Evolutionary conservation across 2,113 vertebrate genomes (phyloP).

Genomic region (Phoxinus phoxinus): DNA sequence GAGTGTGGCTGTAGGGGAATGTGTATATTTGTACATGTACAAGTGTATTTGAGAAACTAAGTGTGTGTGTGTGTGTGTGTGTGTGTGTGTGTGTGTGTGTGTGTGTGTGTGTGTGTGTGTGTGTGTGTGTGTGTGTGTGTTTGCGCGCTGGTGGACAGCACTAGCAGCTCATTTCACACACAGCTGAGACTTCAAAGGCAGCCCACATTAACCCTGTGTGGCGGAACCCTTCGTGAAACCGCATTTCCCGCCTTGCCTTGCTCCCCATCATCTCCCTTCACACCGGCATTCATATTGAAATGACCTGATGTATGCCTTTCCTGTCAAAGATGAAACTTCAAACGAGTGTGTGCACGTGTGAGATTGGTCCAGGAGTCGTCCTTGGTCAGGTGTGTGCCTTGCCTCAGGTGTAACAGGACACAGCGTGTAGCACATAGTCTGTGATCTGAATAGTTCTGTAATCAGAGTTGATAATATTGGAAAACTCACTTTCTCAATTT

Average conservation of each 20-base stretch:
- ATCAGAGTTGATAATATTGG: neutral
- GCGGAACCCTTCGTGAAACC: conserved; percentile 69
- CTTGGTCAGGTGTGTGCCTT: conserved; percentile 46
- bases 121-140: conserved; percentile 33
- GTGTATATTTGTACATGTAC: neutral
- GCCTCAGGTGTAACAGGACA: neutral
- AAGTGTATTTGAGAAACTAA: neutral
- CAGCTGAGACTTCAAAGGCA: conserved; percentile 76
- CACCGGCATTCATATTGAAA: conserved; percentile 78
- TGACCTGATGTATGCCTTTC: conserved; percentile 68
- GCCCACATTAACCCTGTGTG: conserved; percentile 75
- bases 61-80: conserved; percentile 22
- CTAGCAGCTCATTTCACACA: conserved; percentile 78
- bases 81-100: conserved; percentile 29
- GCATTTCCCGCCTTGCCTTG: conserved; percentile 72
- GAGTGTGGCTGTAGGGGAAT: neutral
- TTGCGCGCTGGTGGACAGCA: conserved; percentile 56
- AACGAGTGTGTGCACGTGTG: conserved; percentile 65
- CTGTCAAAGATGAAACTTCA: conserved; percentile 73
- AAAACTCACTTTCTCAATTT: neutral
- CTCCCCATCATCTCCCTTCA: conserved; percentile 67
- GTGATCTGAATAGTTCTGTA: neutral
- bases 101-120: conserved; percentile 1
- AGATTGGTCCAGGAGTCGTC: conserved; percentile 55
- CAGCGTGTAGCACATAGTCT: neutral